Evolutionary conservation across 2,888 invertebrate species (phyloP).

Genomic region (Ennomos fuscantarius): DNA sequence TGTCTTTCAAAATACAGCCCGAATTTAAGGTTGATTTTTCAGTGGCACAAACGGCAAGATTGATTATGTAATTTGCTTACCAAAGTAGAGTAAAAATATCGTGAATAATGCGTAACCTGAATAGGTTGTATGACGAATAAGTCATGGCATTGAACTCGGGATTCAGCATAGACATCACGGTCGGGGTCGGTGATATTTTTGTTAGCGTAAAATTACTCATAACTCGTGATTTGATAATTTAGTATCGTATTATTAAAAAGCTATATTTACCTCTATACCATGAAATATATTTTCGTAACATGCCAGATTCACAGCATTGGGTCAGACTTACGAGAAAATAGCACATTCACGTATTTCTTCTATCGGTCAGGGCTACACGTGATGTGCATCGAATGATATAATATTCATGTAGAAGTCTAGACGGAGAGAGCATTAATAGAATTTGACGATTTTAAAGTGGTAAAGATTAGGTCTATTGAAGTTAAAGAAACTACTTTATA

Average conservation of each 20-base stretch:
- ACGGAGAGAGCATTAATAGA: conserved; percentile 17
- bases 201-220: no score
- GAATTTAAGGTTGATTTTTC: conserved; percentile 19
- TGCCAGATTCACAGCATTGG: no score
- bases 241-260: no score
- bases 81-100: conserved; percentile 15
- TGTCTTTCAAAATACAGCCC: conserved; percentile 14
- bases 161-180: not conserved
- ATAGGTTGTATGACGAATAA: conserved; percentile 4
- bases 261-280: no score
- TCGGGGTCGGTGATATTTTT: no score
- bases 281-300: no score
- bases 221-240: no score
- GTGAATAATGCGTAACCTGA: conserved; percentile 9
- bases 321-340: not conserved
- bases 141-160: not conserved
- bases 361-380: conserved; percentile 14
- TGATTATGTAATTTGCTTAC: conserved; percentile 26
- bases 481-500: no score
- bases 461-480: conserved; percentile 1
- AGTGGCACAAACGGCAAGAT: conserved; percentile 15
- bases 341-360: conserved; percentile 8
- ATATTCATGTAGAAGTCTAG: conserved; percentile 18
- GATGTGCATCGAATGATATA: conserved; percentile 19
- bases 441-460: conserved; percentile 8